phyloP scores from a whole-genome alignment of 2,797 vertebrate species.

The Streptopelia turtur region DNA sequence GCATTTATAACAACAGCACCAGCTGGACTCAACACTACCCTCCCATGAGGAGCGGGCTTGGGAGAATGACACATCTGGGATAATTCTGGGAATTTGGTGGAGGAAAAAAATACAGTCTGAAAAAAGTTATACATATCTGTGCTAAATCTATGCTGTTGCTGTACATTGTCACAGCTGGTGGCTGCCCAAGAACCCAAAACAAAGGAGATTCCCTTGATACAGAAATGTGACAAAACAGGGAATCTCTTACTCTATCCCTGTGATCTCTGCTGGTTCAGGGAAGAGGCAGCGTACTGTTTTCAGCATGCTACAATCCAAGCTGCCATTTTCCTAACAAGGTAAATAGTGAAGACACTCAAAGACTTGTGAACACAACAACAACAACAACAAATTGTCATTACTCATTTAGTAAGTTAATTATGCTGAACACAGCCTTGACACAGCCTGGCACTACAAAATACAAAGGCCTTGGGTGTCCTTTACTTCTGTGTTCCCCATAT shows the following conservation, averaged over 20 bases:
- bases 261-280: neutral
- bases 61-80: neutral
- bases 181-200: neutral
- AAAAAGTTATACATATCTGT: neutral
- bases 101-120: neutral
- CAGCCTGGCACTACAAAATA: neutral
- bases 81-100: neutral
- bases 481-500: neutral
- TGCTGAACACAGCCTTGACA: rapidly evolving
- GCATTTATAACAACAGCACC: neutral
- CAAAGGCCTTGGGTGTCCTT: rapidly evolving
- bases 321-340: neutral
- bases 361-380: neutral
- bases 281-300: neutral
- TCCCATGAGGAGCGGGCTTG: neutral
- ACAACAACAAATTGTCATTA: neutral
- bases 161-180: neutral
- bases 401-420: neutral
- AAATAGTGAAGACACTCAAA: neutral
- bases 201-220: neutral
- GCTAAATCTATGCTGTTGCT: neutral
- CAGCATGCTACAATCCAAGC: neutral
- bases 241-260: neutral
- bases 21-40: neutral
- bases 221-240: neutral